Evolutionary conservation across 2,888 invertebrate genomes (phyloP).

Genomic region (Abscondita cerata): DNA sequence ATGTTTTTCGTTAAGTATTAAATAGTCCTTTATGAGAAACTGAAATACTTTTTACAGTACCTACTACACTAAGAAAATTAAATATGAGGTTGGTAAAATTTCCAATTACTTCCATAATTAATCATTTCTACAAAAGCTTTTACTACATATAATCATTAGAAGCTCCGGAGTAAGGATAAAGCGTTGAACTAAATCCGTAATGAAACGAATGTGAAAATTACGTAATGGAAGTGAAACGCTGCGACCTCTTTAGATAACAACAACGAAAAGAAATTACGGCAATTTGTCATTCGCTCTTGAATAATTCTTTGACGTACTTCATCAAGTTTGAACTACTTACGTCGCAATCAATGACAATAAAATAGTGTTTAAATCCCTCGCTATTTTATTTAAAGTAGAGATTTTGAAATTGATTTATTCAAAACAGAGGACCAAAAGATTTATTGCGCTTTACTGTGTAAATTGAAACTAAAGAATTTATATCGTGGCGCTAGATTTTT

Average conservation of each 20-base stretch:
- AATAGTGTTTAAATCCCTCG: neutral
- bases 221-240: conserved; percentile 32
- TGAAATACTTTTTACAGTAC: too few relatives aligned
- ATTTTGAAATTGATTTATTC: conserved; percentile 7
- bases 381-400: conserved; percentile 1
- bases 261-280: conserved; percentile 27
- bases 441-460: neutral
- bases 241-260: conserved; percentile 28
- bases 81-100: neutral
- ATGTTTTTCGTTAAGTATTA: too few relatives aligned
- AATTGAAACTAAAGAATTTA: neutral
- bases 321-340: too few relatives aligned
- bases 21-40: too few relatives aligned
- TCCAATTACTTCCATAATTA: conserved; percentile 10
- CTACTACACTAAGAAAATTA: neutral
- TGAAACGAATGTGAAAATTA: conserved; percentile 20
- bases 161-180: conserved; percentile 27
- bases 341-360: too few relatives aligned
- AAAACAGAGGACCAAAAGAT: neutral
- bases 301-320: too few relatives aligned
- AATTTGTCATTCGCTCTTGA: conserved; percentile 11
- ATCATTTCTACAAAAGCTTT: conserved; percentile 23
- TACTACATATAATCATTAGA: conserved; percentile 27
- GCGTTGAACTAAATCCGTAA: conserved; percentile 28
- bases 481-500: too few relatives aligned